Conservation (phyloP, 2,113 vertebrate genomes). For the Melanocharis versteri region DNA sequence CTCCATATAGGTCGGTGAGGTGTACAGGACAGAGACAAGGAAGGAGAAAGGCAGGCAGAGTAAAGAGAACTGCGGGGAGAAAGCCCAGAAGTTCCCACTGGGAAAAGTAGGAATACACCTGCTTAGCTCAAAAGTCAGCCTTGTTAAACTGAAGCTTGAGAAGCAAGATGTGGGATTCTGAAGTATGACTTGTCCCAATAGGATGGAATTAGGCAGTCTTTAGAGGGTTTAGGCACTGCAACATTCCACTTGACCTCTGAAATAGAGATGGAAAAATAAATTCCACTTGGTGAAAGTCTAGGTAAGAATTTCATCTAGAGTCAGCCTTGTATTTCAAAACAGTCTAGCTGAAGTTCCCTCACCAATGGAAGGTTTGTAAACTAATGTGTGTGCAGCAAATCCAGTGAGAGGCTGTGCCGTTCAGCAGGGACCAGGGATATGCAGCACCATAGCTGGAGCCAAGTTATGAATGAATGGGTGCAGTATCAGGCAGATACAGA, state of each 20-base stretch:
- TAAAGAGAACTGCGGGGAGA: neutral
- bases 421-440: neutral
- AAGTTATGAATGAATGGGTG: neutral
- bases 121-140: neutral
- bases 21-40: neutral
- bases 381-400: neutral
- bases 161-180: neutral
- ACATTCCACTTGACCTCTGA: neutral
- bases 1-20: neutral
- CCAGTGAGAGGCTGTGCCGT: neutral
- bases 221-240: neutral
- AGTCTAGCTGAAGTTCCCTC: neutral
- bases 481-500: neutral
- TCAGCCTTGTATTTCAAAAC: neutral
- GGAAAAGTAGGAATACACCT: neutral
- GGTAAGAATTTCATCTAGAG: neutral
- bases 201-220: neutral
- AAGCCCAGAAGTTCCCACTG: neutral
- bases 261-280: neutral
- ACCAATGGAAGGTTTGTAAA: neutral
- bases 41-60: neutral
- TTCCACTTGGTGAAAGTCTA: rapidly evolving
- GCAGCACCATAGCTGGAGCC: neutral
- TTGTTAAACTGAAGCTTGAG: neutral
- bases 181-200: neutral